Conservation (phyloP, 2,113 vertebrate genomes). For the Solea solea region DNA sequence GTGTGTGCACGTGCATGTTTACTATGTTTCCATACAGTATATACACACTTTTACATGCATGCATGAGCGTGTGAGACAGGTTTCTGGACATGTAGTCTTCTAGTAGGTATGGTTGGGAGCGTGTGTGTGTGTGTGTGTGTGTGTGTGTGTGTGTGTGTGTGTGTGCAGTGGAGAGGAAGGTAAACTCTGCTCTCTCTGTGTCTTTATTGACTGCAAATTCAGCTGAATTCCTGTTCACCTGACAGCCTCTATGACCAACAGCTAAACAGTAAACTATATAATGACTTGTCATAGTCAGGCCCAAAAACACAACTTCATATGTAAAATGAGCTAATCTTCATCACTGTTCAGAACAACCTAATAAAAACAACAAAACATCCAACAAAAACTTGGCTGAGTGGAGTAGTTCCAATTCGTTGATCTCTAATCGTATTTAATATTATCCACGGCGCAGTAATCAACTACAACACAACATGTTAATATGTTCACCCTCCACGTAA, state of each 20-base stretch:
- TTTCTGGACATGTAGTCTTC: background rate
- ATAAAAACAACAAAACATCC: too few relatives aligned
- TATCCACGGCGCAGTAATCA: too few relatives aligned
- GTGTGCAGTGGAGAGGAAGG: slow-evolving; percentile 6
- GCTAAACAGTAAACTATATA: background rate
- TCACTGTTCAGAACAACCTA: too few relatives aligned
- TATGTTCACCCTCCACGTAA: too few relatives aligned
- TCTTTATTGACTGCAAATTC: background rate
- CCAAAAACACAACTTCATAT: too few relatives aligned
- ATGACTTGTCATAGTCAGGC: too few relatives aligned
- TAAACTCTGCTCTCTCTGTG: slow-evolving; percentile 23
- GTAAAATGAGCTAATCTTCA: too few relatives aligned
- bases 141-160: slow-evolving; percentile 20
- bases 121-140: too few relatives aligned
- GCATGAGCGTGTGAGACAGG: background rate
- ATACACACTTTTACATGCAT: background rate
- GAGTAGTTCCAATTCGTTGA: too few relatives aligned
- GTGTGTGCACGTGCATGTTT: background rate
- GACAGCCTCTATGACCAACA: background rate
- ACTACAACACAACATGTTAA: too few relatives aligned
- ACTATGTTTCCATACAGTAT: background rate
- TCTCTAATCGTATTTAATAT: too few relatives aligned
- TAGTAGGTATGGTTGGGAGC: background rate
- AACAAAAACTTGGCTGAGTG: too few relatives aligned
- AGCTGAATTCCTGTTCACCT: background rate